Evolutionary conservation across 2,888 invertebrate species (phyloP).

Genomic region (Diaphora mendica): DNA sequence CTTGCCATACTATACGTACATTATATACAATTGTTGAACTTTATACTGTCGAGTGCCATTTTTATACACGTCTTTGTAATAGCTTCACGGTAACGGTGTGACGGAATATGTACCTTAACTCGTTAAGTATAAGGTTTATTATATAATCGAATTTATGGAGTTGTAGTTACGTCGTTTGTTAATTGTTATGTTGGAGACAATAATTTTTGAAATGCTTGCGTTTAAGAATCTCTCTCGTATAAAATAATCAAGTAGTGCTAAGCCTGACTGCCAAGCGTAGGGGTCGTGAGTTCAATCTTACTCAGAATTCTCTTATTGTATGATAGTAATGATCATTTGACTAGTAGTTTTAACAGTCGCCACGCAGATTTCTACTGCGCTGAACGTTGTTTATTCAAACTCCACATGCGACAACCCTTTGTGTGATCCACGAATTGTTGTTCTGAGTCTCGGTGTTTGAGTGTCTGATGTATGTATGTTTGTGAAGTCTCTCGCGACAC

Average conservation of each 20-base stretch:
- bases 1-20: constrained; percentile 69
- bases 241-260: neutral
- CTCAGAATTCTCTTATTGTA: neutral
- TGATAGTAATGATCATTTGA: too few relatives aligned
- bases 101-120: constrained; percentile 1
- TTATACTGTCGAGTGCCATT: constrained; percentile 48
- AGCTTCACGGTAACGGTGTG: constrained; percentile 23
- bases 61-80: constrained; percentile 10
- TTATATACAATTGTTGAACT: constrained; percentile 71
- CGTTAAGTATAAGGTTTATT: neutral
- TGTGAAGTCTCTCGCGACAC: too few relatives aligned
- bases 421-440: neutral
- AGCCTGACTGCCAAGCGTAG: neutral
- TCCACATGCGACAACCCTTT: too few relatives aligned
- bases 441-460: too few relatives aligned
- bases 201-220: constrained; percentile 12
- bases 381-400: too few relatives aligned
- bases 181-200: constrained; percentile 16
- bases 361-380: too few relatives aligned
- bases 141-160: constrained; percentile 4
- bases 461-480: too few relatives aligned
- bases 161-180: constrained; percentile 3
- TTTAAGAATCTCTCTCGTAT: neutral
- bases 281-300: neutral
- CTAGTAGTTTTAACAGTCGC: too few relatives aligned